Conservation (phyloP, 2,797 vertebrate species). For the Sebastes steindachneri region DNA sequence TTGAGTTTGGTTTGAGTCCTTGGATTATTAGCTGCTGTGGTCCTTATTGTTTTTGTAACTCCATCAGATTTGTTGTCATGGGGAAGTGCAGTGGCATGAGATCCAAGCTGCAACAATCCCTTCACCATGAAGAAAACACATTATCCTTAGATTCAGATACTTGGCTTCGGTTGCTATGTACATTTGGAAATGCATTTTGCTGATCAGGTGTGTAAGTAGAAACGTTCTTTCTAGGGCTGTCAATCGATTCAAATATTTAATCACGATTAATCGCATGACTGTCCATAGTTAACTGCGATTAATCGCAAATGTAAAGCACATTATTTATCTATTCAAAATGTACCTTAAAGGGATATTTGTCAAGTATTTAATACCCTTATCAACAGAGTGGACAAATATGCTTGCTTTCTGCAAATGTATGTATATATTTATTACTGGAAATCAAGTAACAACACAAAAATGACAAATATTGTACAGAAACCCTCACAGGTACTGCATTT, state of each 20-base stretch:
- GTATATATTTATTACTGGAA: too few species aligned
- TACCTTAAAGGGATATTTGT: too few species aligned
- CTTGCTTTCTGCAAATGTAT: too few species aligned
- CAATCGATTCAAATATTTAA: too few species aligned
- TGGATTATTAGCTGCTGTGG: not conserved
- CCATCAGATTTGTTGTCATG: not conserved
- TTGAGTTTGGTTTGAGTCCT: not conserved
- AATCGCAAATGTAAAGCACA: too few species aligned
- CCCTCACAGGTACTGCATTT: too few species aligned
- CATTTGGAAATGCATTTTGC: not conserved
- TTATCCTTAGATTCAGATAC: not conserved
- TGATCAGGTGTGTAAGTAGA: not conserved
- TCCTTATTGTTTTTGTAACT: not conserved
- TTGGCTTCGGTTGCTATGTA: not conserved
- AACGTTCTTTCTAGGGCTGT: not conserved
- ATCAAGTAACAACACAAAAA: too few species aligned
- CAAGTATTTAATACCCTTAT: too few species aligned
- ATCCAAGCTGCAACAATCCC: conserved; percentile 13
- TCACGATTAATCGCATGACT: not conserved
- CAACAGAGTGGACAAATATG: too few species aligned
- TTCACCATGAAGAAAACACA: not conserved
- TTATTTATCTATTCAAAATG: too few species aligned
- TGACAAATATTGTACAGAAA: rapidly evolving
- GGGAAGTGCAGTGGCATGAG: not conserved
- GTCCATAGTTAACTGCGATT: too few species aligned